These are phyloP conservation scores for Siniperca chuatsi DNA, from an alignment of 2,113 vertebrate species.

Conservation along the genomic window DNA sequence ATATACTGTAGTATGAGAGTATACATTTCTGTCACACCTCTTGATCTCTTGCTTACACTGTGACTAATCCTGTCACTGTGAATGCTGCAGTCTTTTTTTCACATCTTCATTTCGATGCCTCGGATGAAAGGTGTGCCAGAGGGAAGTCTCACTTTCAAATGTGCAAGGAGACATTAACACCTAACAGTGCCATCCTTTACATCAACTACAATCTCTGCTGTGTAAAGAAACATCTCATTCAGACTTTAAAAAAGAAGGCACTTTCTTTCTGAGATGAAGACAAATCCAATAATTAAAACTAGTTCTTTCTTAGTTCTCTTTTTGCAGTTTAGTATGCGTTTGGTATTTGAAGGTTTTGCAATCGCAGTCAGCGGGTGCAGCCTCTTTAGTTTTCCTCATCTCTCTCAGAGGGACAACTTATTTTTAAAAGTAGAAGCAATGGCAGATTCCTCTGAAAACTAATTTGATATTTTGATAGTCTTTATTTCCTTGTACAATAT, in stretches of 20 bases:
- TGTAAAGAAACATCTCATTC: slow-evolving; percentile 2
- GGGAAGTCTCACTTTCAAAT: slow-evolving; percentile 57
- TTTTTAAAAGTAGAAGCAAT: not conserved
- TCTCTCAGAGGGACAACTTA: not conserved
- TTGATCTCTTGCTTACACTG: not conserved
- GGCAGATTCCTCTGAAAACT: not conserved
- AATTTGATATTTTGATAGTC: not conserved
- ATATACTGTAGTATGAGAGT: not conserved
- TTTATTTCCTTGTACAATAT: not conserved
- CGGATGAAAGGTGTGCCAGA: slow-evolving; percentile 30
- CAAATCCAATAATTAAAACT: not conserved
- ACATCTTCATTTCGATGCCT: slow-evolving; percentile 4
- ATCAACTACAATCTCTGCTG: not conserved
- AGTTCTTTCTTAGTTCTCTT: not conserved
- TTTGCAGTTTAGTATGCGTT: not conserved
- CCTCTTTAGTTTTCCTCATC: not conserved
- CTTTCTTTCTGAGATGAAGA: not conserved
- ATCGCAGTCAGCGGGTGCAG: not conserved
- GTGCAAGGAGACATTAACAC: slow-evolving; percentile 56
- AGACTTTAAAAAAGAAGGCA: not conserved
- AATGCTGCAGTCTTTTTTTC: not conserved
- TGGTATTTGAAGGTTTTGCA: not conserved
- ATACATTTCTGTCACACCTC: not conserved
- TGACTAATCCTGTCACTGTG: not conserved
- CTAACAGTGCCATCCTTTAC: not conserved